Percentiles rank a stretch among this genome's conserved stretches.
Evolutionary conservation across 1,140 invertebrate genomes (phyloP).

Genomic region (Hylaeus anthracinus): DNA sequence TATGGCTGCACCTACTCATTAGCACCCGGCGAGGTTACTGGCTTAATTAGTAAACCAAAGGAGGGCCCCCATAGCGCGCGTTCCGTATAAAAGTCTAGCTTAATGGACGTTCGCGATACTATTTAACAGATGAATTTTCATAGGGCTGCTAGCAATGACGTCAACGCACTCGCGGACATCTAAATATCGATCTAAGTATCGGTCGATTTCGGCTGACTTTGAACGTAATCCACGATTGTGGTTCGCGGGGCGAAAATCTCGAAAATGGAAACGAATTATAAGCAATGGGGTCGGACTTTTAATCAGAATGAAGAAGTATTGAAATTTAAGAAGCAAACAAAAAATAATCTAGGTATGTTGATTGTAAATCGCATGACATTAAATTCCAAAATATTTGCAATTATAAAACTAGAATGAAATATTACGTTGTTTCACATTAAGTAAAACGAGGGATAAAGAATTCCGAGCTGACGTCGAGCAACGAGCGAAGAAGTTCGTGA

Average conservation of each 20-base stretch:
- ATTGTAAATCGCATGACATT: no score
- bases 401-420: not conserved
- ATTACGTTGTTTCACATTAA: no score
- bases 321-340: no score
- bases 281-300: no score
- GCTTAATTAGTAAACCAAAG: slow-evolving; percentile 67
- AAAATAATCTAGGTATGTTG: not conserved
- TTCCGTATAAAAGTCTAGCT: slow-evolving; percentile 59
- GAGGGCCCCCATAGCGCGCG: slow-evolving; percentile 41
- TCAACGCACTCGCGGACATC: not conserved
- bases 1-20: slow-evolving; percentile 67
- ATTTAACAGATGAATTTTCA: slow-evolving; percentile 61
- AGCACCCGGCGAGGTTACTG: slow-evolving; percentile 62
- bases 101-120: slow-evolving; percentile 56
- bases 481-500: not conserved
- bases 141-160: slow-evolving; percentile 35
- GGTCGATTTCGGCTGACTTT: no score
- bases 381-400: no score
- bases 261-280: no score
- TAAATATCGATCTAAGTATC: not conserved
- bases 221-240: not conserved
- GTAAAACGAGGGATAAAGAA: not conserved
- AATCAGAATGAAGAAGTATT: no score
- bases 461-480: not conserved
- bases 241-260: no score